Percentiles rank a stretch among this genome's conserved stretches.
These are phyloP conservation scores for Colletes collaris DNA, from an alignment of 2,888 invertebrate genomes.

Conservation along the genomic window DNA sequence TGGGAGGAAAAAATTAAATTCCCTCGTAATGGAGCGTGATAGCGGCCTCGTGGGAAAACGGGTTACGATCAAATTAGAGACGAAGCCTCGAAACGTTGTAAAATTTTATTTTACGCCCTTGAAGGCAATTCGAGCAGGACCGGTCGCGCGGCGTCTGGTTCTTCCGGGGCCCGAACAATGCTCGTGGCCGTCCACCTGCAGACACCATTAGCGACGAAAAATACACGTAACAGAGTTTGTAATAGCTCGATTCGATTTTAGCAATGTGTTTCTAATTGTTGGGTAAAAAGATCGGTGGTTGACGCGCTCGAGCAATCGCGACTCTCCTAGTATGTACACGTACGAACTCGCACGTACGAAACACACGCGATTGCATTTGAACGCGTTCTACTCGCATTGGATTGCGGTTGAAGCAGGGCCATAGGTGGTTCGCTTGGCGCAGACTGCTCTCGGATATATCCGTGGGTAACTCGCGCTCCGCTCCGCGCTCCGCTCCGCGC, in stretches of 20 bases:
- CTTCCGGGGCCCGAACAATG: slow-evolving; percentile 1
- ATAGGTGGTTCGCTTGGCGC: slow-evolving; percentile 33
- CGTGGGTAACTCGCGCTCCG: slow-evolving; percentile 46
- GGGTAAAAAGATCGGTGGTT: background rate
- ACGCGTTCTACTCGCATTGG: slow-evolving; percentile 42
- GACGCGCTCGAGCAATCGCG: background rate
- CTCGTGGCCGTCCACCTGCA: slow-evolving; percentile 18
- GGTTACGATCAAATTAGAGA: slow-evolving; percentile 76
- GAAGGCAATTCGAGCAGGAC: slow-evolving; percentile 65
- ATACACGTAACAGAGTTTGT: background rate
- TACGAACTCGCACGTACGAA: slow-evolving; percentile 13
- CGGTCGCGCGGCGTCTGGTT: slow-evolving; percentile 12
- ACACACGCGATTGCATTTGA: slow-evolving; percentile 36
- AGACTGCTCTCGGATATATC: slow-evolving; percentile 47
- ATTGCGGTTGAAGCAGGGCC: slow-evolving; percentile 61
- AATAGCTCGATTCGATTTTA: too few relatives aligned
- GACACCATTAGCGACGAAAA: slow-evolving; percentile 18
- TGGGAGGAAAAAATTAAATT: slow-evolving; percentile 64
- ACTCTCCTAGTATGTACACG: background rate
- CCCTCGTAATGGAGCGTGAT: slow-evolving; percentile 54
- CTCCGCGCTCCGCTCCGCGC: slow-evolving; percentile 27
- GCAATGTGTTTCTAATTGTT: too few relatives aligned
- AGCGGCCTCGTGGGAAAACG: slow-evolving; percentile 63
- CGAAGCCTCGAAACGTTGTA: slow-evolving; percentile 72
- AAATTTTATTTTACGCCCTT: slow-evolving; percentile 80